A percentile compares a stretch with the other conserved stretches of the same genome.
phyloP scores from a whole-genome alignment of 1,140 invertebrate species.

The Lordiphosa clarofinis region DNA sequence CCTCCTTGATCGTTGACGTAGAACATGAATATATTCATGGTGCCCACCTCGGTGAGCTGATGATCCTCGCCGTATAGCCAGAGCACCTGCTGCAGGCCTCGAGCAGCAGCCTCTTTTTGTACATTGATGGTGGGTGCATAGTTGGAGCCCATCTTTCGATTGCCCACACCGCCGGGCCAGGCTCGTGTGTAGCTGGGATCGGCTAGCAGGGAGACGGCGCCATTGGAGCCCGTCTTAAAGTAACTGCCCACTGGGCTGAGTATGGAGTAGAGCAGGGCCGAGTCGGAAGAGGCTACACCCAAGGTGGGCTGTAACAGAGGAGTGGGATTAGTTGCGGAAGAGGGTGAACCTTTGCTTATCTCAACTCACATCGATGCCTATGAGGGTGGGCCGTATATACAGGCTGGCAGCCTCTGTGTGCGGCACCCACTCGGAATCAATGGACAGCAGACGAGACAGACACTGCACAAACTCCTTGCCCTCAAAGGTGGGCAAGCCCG shows the following conservation, averaged over 20 bases:
- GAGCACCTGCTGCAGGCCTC: constrained; percentile 96
- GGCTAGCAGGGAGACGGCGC: constrained; percentile 85
- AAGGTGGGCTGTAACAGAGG: constrained; percentile 87
- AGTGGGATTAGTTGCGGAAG: constrained; percentile 7
- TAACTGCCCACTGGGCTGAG: constrained; percentile 96
- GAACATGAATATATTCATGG: constrained; percentile 98
- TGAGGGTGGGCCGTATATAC: constrained; percentile 97
- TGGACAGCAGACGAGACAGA: constrained; percentile 90
- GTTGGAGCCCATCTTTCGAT: constrained; percentile 96
- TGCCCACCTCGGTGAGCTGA: constrained; percentile 97
- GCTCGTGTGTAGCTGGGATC: constrained; percentile 84
- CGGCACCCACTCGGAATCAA: constrained; percentile 99
- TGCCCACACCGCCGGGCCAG: constrained; percentile 97
- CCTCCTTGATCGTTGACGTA: constrained; percentile 94
- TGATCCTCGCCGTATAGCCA: constrained; percentile 98
- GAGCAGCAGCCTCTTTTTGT: constrained; percentile 88
- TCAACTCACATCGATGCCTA: constrained; percentile 95
- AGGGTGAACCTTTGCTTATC: background rate
- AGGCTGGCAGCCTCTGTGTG: constrained; percentile 92
- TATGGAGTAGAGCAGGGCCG: constrained; percentile 94
- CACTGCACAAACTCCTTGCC: constrained; percentile 92
- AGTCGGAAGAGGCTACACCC: constrained; percentile 91
- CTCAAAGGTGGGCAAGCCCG: constrained; percentile 95
- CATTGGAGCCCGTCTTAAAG: constrained; percentile 84
- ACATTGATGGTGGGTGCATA: constrained; percentile 93